Conservation (phyloP, 1,140 invertebrate genomes). For the Hypsibius dujardini region DNA sequence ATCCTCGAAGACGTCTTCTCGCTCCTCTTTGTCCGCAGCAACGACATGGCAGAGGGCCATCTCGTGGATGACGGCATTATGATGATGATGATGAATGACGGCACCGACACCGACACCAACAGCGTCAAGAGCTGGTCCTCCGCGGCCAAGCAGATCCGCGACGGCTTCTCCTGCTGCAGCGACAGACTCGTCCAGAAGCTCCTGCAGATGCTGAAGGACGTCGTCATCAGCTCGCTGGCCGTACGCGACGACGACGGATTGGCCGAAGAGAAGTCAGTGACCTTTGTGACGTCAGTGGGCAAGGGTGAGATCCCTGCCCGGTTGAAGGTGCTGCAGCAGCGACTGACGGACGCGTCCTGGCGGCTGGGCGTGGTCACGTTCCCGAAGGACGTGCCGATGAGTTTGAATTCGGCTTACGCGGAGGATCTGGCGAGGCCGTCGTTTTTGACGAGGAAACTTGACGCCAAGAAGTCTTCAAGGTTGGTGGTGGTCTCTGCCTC, state of each 20-base stretch:
- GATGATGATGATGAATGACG: background rate
- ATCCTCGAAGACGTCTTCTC: constrained; percentile 3
- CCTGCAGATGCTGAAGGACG: background rate
- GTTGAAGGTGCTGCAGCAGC: background rate
- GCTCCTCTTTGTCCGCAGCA: constrained; percentile 2
- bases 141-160: background rate
- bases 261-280: background rate
- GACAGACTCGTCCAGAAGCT: background rate
- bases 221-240: background rate
- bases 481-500: no score
- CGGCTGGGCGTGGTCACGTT: background rate
- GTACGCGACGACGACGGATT: background rate
- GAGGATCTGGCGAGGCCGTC: background rate
- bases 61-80: background rate
- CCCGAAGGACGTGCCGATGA: constrained; percentile 7
- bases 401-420: background rate
- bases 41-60: background rate
- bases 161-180: constrained; percentile 11
- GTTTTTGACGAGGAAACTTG: background rate
- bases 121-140: constrained; percentile 12
- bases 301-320: background rate
- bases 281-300: background rate
- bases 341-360: background rate
- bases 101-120: background rate
- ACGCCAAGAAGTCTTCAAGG: background rate